Conservation (phyloP, 2,113 vertebrate genomes). For the Heterochromis multidens region DNA sequence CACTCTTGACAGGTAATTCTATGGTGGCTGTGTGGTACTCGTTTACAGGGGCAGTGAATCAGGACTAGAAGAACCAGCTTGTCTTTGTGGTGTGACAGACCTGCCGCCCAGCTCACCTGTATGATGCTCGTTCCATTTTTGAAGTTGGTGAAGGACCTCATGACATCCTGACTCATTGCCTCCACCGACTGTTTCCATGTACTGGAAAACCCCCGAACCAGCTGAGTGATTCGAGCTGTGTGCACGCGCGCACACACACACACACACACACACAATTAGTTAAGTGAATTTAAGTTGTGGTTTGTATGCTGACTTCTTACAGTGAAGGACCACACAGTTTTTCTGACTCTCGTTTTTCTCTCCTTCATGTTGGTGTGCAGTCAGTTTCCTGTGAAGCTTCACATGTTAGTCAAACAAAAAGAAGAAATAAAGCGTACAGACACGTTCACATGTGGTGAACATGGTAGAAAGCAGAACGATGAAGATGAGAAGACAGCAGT, state of each 20-base stretch:
- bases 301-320: no score
- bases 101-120: slow-evolving; percentile 74
- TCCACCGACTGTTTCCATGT: slow-evolving; percentile 91
- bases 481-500: background rate
- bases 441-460: no score
- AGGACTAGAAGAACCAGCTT: background rate
- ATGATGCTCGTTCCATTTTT: slow-evolving; percentile 92
- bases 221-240: slow-evolving; percentile 83
- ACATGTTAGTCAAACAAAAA: background rate
- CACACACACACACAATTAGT: background rate
- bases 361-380: background rate
- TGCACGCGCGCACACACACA: background rate
- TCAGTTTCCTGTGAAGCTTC: background rate
- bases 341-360: background rate
- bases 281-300: rapidly evolving
- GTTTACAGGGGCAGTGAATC: background rate
- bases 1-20: no score
- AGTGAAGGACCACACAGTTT: background rate
- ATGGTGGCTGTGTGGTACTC: rapidly evolving
- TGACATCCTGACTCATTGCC: slow-evolving; percentile 88
- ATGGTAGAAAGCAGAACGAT: background rate
- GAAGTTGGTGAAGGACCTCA: slow-evolving; percentile 94
- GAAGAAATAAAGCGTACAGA: background rate
- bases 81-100: background rate
- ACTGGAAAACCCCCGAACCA: slow-evolving; percentile 85